phyloP scores from a whole-genome alignment of 2,888 invertebrate species.

The Empis stercorea region DNA sequence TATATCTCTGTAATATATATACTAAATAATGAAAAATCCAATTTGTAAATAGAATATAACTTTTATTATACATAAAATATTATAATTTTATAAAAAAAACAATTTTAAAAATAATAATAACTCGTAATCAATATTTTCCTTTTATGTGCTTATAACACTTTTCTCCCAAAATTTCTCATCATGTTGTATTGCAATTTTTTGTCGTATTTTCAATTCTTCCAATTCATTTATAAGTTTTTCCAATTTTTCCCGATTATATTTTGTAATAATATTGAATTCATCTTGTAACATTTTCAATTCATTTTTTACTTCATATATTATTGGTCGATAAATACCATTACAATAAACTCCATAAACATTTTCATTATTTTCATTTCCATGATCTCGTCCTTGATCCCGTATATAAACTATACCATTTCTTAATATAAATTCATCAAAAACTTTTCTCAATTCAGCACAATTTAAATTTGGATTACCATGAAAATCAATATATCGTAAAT shows the following conservation, averaged over 20 bases:
- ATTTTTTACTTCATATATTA: neutral
- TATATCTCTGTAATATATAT: no score
- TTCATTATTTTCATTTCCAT: neutral
- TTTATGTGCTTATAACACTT: neutral
- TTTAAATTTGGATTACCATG: no score
- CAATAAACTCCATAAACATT: neutral
- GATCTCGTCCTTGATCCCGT: neutral
- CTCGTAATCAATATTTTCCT: no score
- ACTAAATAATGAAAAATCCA: no score
- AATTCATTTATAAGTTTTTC: conserved; percentile 15
- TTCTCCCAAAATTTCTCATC: conserved; percentile 1
- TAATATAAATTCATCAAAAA: no score
- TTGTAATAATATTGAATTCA: conserved; percentile 23
- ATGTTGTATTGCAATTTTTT: conserved; percentile 19
- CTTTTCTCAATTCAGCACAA: no score
- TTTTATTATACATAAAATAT: no score
- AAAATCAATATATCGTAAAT: no score
- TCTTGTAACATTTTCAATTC: conserved; percentile 20
- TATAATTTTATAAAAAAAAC: no score
- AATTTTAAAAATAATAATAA: no score
- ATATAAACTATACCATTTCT: no score
- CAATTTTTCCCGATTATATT: conserved; percentile 25
- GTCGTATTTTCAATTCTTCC: conserved; percentile 17
- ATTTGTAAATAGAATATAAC: no score
- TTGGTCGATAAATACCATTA: neutral